Conservation (phyloP, 2,888 invertebrate genomes). For the Drosophila cognata region DNA sequence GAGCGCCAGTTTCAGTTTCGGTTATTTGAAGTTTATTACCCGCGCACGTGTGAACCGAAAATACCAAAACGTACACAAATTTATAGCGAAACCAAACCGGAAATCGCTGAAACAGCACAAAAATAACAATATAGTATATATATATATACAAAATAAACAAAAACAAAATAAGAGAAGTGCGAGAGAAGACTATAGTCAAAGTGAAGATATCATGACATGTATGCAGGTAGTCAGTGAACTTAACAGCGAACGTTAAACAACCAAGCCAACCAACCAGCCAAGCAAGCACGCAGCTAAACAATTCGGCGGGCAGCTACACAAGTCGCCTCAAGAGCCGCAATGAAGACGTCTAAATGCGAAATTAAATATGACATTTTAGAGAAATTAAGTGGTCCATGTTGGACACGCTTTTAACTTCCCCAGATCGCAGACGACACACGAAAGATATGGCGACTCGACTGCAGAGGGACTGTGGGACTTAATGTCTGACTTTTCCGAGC, state of each 20-base stretch:
- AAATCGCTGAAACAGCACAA: slow-evolving; percentile 55
- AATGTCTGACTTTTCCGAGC: slow-evolving; percentile 12
- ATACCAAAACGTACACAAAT: slow-evolving; percentile 73
- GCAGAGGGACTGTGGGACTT: slow-evolving; percentile 7
- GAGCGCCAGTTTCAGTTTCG: slow-evolving; percentile 71
- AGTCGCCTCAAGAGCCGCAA: slow-evolving; percentile 58
- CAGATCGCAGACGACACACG: slow-evolving; percentile 42
- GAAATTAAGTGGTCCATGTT: slow-evolving; percentile 64
- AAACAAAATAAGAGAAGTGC: not conserved
- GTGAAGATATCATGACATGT: slow-evolving; percentile 33
- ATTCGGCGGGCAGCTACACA: slow-evolving; percentile 17
- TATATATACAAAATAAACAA: not conserved
- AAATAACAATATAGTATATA: not conserved
- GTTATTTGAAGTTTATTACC: slow-evolving; percentile 77
- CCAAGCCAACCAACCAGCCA: slow-evolving; percentile 23
- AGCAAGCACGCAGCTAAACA: slow-evolving; percentile 21
- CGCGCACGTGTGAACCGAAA: slow-evolving; percentile 82
- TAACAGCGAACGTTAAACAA: slow-evolving; percentile 36
- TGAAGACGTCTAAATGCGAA: slow-evolving; percentile 78
- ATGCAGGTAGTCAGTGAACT: slow-evolving; percentile 55
- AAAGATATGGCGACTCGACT: slow-evolving; percentile 18
- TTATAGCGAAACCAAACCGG: slow-evolving; percentile 77
- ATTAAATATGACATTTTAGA: slow-evolving; percentile 75
- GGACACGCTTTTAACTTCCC: slow-evolving; percentile 60
- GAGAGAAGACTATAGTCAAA: slow-evolving; percentile 5